These are phyloP conservation scores for Coryphaenoides rupestris DNA, from an alignment of 2,113 vertebrate genomes.

Conservation along the genomic window DNA sequence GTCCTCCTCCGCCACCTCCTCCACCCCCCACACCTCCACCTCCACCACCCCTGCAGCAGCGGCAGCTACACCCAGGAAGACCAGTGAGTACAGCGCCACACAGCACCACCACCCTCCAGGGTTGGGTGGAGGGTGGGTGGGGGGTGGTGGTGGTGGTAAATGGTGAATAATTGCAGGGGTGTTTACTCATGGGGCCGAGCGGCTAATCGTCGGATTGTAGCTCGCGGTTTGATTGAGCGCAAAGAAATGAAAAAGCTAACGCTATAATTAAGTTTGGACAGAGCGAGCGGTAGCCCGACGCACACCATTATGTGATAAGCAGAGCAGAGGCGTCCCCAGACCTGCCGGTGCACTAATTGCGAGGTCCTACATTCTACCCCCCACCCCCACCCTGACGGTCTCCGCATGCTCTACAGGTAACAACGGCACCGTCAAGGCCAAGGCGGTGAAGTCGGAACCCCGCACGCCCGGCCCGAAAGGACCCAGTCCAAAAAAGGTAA, in stretches of 20 bases:
- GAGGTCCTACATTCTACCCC: neutral
- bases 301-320: too few relatives aligned
- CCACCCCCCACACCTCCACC: slow-evolving; percentile 60
- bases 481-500: slow-evolving; percentile 74
- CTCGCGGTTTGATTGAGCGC: too few relatives aligned
- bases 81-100: slow-evolving; percentile 48
- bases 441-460: slow-evolving; percentile 63
- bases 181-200: too few relatives aligned
- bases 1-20: slow-evolving; percentile 48
- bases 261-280: too few relatives aligned
- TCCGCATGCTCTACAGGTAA: slow-evolving; percentile 42
- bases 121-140: too few relatives aligned
- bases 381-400: neutral
- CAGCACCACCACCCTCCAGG: neutral
- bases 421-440: slow-evolving; percentile 46
- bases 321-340: too few relatives aligned
- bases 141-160: too few relatives aligned
- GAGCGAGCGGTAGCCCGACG: too few relatives aligned
- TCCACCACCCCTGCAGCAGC: slow-evolving; percentile 54
- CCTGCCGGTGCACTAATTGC: too few relatives aligned
- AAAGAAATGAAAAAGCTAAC: too few relatives aligned
- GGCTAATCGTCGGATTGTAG: too few relatives aligned
- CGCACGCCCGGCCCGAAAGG: slow-evolving; percentile 49
- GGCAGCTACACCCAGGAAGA: slow-evolving; percentile 45
- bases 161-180: too few relatives aligned